phyloP scores from a whole-genome alignment of 2,113 vertebrate genomes.

The Bujurquina vittata region DNA sequence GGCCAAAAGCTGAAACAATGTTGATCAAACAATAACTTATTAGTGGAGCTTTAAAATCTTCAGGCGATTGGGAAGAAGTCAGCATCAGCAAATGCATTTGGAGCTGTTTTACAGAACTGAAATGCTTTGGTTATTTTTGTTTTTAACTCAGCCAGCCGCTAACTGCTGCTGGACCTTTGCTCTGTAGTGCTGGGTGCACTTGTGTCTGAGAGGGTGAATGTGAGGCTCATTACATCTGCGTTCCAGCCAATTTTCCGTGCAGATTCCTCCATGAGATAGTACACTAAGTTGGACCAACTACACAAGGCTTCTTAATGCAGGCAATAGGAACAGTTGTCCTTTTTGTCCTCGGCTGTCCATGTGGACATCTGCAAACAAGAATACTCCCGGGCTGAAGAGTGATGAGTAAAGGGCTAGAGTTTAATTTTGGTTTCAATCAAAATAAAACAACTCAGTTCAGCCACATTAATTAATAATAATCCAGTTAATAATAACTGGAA shows the following conservation, averaged over 20 bases:
- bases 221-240: not conserved
- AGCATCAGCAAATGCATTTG: not conserved
- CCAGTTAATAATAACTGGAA: too few relatives aligned
- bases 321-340: not conserved
- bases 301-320: not conserved
- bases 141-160: too few relatives aligned
- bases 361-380: not conserved
- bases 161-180: too few relatives aligned
- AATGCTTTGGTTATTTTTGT: too few relatives aligned
- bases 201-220: not conserved
- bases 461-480: too few relatives aligned
- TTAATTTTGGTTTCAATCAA: not conserved
- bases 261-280: not conserved
- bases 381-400: not conserved
- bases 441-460: not conserved
- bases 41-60: fast-evolving
- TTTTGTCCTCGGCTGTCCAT: not conserved
- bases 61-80: not conserved
- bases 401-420: not conserved
- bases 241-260: not conserved
- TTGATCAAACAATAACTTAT: not conserved
- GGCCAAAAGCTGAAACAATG: not conserved
- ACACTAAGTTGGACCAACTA: not conserved
- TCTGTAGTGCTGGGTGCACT: not conserved
- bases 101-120: too few relatives aligned